These are phyloP conservation scores for Bufo bufo DNA, from an alignment of 2,113 vertebrate genomes.

Conservation along the genomic window DNA sequence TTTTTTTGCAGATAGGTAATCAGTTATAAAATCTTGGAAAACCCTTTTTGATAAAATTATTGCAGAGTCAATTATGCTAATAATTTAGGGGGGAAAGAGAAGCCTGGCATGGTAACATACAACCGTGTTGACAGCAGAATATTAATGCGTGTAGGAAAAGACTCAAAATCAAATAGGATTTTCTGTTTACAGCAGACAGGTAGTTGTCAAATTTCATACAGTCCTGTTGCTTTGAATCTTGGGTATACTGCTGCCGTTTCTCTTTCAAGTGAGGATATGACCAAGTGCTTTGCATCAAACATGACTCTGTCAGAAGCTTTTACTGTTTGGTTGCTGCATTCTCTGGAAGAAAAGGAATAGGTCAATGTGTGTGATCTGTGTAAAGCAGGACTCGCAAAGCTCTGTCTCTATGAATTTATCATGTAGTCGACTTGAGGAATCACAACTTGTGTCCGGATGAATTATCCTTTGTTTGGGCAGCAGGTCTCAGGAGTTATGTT, in stretches of 20 bases:
- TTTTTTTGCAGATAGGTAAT: too few relatives aligned
- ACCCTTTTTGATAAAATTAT: too few relatives aligned
- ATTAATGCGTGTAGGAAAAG: background rate
- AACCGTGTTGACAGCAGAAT: background rate
- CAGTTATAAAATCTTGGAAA: too few relatives aligned
- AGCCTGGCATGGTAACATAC: background rate
- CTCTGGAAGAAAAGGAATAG: constrained; percentile 68
- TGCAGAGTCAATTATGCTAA: background rate
- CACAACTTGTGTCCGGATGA: constrained; percentile 38
- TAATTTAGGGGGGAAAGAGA: background rate
- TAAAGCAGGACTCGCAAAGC: background rate
- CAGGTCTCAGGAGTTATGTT: constrained; percentile 2
- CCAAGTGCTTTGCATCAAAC: constrained; percentile 52
- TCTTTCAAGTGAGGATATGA: constrained; percentile 35
- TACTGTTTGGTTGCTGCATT: constrained; percentile 40
- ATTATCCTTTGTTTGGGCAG: constrained; percentile 55
- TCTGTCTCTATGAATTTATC: constrained; percentile 59
- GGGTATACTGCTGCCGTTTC: constrained; percentile 34
- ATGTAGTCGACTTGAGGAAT: constrained; percentile 56
- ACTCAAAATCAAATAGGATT: background rate
- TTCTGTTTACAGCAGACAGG: background rate
- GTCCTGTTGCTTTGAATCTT: constrained; percentile 28
- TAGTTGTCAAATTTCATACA: constrained; percentile 23
- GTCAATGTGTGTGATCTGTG: constrained; percentile 56
- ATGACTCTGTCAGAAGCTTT: constrained; percentile 53